A percentile compares a stretch with the other conserved stretches of the same genome.
These are phyloP conservation scores for Myotis daubentonii DNA, from an alignment of 2,797 vertebrate species.

Conservation along the genomic window DNA sequence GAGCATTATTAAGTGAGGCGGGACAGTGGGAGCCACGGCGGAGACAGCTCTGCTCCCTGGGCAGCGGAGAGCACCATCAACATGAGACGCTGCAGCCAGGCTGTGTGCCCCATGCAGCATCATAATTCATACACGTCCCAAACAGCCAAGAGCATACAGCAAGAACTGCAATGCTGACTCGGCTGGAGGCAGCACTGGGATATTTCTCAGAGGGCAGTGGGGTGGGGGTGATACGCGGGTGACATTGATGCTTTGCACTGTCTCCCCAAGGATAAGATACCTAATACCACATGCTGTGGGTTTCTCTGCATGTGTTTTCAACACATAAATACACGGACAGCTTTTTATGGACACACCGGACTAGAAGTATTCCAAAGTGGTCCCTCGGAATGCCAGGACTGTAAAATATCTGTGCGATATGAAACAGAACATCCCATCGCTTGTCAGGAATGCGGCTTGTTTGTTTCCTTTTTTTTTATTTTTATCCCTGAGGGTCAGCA, in stretches of 20 bases:
- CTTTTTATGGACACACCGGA: neutral
- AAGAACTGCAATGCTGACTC: neutral
- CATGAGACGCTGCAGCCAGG: neutral
- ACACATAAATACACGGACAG: neutral
- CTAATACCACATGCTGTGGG: neutral
- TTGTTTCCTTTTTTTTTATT: constrained; percentile 28
- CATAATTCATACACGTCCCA: neutral
- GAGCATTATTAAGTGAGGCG: fast-evolving
- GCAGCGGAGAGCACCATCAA: neutral
- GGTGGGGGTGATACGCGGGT: fast-evolving
- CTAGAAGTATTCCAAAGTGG: constrained; percentile 9
- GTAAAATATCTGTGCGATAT: neutral
- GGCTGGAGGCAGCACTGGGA: neutral
- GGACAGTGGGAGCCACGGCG: fast-evolving
- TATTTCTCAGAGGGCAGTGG: neutral
- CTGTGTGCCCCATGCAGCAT: neutral
- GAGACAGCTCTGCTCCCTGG: neutral
- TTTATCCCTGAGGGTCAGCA: constrained; percentile 24
- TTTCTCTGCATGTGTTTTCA: neutral
- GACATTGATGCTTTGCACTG: fast-evolving
- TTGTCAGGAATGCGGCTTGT: neutral
- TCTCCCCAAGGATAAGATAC: neutral
- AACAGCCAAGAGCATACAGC: neutral
- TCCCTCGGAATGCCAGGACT: constrained; percentile 15
- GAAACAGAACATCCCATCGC: constrained; percentile 24